Evolutionary conservation across 2,888 invertebrate genomes (phyloP), one percentile per base, ranked within the genome.

Genomic region (Eupeodes latifasciatus): DNA sequence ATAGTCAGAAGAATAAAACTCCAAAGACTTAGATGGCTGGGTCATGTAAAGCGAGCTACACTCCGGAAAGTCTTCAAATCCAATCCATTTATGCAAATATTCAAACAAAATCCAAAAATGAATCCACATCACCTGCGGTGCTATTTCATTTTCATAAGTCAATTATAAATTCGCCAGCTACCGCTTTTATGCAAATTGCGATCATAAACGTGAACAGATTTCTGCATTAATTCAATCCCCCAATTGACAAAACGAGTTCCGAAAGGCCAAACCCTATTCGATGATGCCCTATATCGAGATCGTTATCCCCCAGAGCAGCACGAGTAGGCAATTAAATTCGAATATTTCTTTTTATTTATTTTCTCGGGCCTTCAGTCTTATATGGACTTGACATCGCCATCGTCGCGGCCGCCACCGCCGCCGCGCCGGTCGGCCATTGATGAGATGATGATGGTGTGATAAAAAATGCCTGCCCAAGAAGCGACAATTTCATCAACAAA

Each of bases 311-410:
- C 84, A 89, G 10, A 12, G 89, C 90, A 90, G 89, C 71, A 71
- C 55, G 71, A 71, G 69, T 90, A 89, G 84, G 90, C 90, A 90
- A 90, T 90, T 91, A 90, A 90, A 88, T 89, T 75, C 81, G 62
- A 85, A 90, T 89, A 86, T 80, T 77, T 84, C 72, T 83, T 19
- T 34, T 47, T 36, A 55, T 59, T 71, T 59, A 36, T 27, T 49
- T 47, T 14, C 36, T 55, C 44, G 27, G 12, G 12, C 14, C 66
- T 49, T 14, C 19, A 66, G 27, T 71, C 77, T 47, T 7, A 12
- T 0, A 12, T 11, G 10, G 55, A 85, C 75, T 51, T 51, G 40
- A 1, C 40, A 5, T 1, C 5, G 36, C 36, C 2, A 19, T 27
- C 40, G 40, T 40, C 40, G 4, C 12, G 34, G n/a, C 40, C 19